Percentiles rank a stretch among this genome's conserved stretches.
These are phyloP conservation scores for Cartodere bifasciata DNA, from an alignment of 2,888 invertebrate species.

Conservation along the genomic window DNA sequence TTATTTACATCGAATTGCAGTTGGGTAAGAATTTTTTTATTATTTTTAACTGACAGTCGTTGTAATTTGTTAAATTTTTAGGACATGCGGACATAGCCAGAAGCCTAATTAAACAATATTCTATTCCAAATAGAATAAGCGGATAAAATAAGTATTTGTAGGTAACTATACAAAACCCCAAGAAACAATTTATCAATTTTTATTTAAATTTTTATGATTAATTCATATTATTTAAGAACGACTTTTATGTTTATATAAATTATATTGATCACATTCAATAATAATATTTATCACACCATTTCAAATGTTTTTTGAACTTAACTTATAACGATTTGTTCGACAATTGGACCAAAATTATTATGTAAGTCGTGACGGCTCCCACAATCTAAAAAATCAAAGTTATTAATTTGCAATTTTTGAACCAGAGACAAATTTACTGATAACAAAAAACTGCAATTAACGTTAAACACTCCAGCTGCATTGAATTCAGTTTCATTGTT, in stretches of 20 bases:
- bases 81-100: conserved; percentile 46
- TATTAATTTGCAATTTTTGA: conserved; percentile 4
- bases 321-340: no score
- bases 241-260: no score
- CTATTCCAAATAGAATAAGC: conserved; percentile 33
- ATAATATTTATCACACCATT: conserved; percentile 1
- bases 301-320: no score
- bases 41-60: background rate
- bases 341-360: conserved; percentile 28
- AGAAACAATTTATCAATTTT: no score
- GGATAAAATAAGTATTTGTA: conserved; percentile 10
- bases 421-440: conserved; percentile 20
- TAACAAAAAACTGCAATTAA: conserved; percentile 26
- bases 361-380: conserved; percentile 26
- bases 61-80: conserved; percentile 25
- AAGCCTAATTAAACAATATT: conserved; percentile 49
- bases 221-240: no score
- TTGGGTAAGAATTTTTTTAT: conserved; percentile 36
- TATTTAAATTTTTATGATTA: no score
- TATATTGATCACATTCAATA: no score
- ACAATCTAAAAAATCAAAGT: conserved; percentile 22
- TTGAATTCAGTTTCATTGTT: conserved; percentile 26
- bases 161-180: no score
- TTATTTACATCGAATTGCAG: conserved; percentile 51
- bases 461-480: conserved; percentile 27